A percentile compares a stretch with the other conserved stretches of the same genome.
Evolutionary conservation across 2,797 vertebrate genomes (phyloP).

Genomic region (Helarctos malayanus): DNA sequence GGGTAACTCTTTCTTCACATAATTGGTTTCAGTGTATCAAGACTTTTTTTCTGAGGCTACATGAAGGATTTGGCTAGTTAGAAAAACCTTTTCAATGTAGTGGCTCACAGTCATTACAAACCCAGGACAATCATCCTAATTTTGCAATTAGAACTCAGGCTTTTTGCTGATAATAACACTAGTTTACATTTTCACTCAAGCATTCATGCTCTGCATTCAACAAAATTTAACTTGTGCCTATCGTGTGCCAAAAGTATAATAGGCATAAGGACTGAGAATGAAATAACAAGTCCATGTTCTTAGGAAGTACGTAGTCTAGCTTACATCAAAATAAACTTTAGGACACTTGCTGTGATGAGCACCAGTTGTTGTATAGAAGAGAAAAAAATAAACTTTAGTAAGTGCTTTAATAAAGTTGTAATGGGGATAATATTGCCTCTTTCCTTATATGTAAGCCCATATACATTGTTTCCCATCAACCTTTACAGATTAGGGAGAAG

Average conservation of each 20-base stretch:
- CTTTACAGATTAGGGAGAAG: neutral
- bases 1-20: conserved; percentile 39
- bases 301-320: neutral
- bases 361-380: neutral
- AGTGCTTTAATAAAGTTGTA: conserved; percentile 13
- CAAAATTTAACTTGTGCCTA: neutral
- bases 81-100: neutral
- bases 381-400: neutral
- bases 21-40: neutral
- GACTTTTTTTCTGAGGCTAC: neutral
- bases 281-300: conserved; percentile 9
- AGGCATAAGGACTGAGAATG: neutral
- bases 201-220: neutral
- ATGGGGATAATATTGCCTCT: neutral
- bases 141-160: neutral
- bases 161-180: neutral
- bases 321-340: conserved; percentile 55
- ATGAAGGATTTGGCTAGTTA: conserved; percentile 35
- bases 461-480: neutral
- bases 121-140: conserved; percentile 3
- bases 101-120: neutral
- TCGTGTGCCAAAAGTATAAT: neutral
- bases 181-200: conserved; percentile 30
- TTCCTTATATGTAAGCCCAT: neutral
- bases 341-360: neutral